phyloP scores from a whole-genome alignment of 2,113 vertebrate species.

The Dasyornis broadbenti region DNA sequence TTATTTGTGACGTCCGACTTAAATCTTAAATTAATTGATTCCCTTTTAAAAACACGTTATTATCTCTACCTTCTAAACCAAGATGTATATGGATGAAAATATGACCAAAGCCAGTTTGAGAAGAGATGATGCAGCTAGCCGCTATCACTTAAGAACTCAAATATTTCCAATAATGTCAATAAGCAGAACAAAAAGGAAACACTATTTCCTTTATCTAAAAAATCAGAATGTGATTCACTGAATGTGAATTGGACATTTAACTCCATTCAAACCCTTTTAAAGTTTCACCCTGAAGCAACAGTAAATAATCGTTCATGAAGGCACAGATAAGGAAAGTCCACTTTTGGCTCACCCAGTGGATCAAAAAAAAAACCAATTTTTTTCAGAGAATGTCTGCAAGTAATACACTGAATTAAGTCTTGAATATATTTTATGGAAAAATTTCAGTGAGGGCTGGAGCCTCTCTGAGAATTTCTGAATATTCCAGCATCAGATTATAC shows the following conservation, averaged over 20 bases:
- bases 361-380: not conserved
- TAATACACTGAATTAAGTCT: not conserved
- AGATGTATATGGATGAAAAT: not conserved
- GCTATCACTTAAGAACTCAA: not conserved
- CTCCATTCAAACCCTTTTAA: not conserved
- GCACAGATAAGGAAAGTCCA: not conserved
- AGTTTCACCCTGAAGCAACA: not conserved
- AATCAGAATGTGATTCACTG: not conserved
- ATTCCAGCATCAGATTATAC: not conserved
- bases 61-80: not conserved
- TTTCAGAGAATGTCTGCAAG: not conserved
- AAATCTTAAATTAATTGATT: not conserved
- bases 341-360: not conserved
- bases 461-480: not conserved
- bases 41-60: fast-evolving
- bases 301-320: not conserved
- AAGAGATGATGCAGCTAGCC: not conserved
- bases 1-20: not conserved
- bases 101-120: not conserved
- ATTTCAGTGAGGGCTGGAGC: not conserved
- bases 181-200: not conserved
- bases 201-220: not conserved
- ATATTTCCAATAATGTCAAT: not conserved
- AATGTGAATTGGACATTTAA: not conserved
- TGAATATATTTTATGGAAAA: not conserved